Base-by-base conservation (phyloP, 2,888 invertebrate species). In the Dicyrtomina minuta region DNA sequence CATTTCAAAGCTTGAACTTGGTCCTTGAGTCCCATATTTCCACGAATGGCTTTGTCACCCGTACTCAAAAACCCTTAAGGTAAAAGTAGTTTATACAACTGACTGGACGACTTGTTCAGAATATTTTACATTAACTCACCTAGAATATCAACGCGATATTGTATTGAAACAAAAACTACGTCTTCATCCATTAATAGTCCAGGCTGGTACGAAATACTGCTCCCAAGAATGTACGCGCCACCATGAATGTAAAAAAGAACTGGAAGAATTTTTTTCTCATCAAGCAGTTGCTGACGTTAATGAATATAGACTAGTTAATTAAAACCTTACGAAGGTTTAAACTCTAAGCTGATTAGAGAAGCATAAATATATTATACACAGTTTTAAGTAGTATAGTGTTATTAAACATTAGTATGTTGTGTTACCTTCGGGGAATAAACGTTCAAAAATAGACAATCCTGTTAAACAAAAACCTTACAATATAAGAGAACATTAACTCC, bases 11-110 rank as follows among this genome's bases (percentile, higher is more conserved):
- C 58, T 39, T 39, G 15, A 12, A 17, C 27, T 20, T 33, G 58
- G 20, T 58, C 58, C 20, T 58, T 58, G 20, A 58, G 27, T 12
- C 58, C 58, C 58, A 58, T 58, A 39, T 58, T 58, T 4, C 58
- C 58, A 12, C 58, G 13, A 58, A 58, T 58, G 17, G 24, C 20
- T 13, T 17, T 20, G 24, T 53, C 53, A 22, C 53, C 53, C 2
- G 53, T 53, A 20, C 24, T 53, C 13, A 53, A 13, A 53, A 53
- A 53, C 4, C 53, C 53, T 53, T 3, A 53, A 24, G 17, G 43
- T 12, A 43, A 43, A 43, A 13, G 43, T 13, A 43, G 8, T 43
- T n/a, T n/a, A n/a, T n/a, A n/a, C n/a, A 43, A 43, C 10, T n/a
- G n/a, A n/a, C n/a, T 43, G 43, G 13, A 43, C 13, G n/a, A n/a